Base-by-base conservation (phyloP, 1,140 invertebrate species). In the Matsumurasca onukii region DNA sequence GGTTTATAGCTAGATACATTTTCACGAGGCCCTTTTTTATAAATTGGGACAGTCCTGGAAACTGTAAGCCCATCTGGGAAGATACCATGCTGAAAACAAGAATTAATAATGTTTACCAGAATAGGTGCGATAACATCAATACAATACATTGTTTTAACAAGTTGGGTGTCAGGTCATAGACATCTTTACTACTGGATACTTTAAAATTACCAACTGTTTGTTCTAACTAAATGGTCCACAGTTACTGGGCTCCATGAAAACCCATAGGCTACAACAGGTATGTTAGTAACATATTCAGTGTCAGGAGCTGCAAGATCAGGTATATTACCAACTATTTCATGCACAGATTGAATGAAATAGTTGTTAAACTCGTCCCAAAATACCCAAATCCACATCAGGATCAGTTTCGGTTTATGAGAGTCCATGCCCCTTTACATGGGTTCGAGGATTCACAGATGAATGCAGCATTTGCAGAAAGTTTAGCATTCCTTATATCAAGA, bases 21-120 rank as follows among this genome's bases (percentile, higher is more conserved):
- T 13, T 29, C 22, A 29, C 25, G 55, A 5, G 25, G 30, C 22
- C 55, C 49, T 52, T 59, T 59, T 29, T 27, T 59, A 59, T 59
- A 29, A 5, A 59, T 24, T 27, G 55, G 55, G 3, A 27, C 22
- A 59, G 55, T 59, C 30, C 55, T 59, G 30, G 55, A 59, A 12
- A 59, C 25, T 59, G 25, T 59, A 12, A 59, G 30, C 2, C 24
- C 9, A 59, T 13, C 25, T 3, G 5, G 5, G 5, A 52, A 20
- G 5, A 52, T 22, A 15, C 49, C 49, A 5, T 52, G 12, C 12
- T 15, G 12, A 5, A 52, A 22, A 52, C 49, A 45, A 45, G 34
- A 45, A 45, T 45, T 45, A 45, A 45, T 45, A 9, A 45, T 9
- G 17, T 12, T 45, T 45, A 22, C 22, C 20, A 52, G 3, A 22